Percentiles rank a stretch among this genome's conserved stretches.
These are phyloP conservation scores for Silurus asotus DNA, from an alignment of 2,113 vertebrate genomes.

Conservation along the genomic window DNA sequence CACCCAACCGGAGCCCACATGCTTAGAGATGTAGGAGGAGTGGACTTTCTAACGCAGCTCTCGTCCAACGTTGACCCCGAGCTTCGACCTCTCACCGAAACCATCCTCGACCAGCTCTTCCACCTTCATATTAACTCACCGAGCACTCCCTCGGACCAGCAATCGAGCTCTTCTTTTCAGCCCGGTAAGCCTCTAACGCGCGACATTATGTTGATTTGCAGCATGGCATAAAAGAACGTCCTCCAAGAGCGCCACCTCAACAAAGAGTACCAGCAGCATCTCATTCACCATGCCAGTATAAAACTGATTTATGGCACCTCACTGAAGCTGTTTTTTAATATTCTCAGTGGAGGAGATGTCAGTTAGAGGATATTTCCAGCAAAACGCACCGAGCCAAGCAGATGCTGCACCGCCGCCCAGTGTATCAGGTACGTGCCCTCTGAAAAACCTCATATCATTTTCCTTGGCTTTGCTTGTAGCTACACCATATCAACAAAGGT, in stretches of 20 bases:
- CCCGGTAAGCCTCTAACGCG: constrained; percentile 65
- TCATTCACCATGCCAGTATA: constrained; percentile 13
- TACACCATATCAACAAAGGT: no score
- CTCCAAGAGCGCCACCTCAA: neutral
- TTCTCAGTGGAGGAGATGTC: constrained; percentile 64
- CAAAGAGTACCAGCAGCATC: constrained; percentile 8
- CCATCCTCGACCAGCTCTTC: constrained; percentile 88
- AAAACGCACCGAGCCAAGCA: constrained; percentile 60
- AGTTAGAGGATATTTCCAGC: constrained; percentile 83
- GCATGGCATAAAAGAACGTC: neutral
- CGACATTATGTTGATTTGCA: neutral
- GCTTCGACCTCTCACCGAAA: constrained; percentile 83
- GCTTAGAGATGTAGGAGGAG: constrained; percentile 85
- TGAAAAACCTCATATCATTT: neutral
- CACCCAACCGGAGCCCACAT: constrained; percentile 83
- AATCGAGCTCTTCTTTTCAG: constrained; percentile 54
- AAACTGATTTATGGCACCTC: constrained; percentile 34
- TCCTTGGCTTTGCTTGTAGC: no score
- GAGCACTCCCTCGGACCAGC: constrained; percentile 59
- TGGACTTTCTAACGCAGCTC: constrained; percentile 92
- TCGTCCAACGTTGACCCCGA: constrained; percentile 80
- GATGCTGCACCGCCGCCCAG: constrained; percentile 68
- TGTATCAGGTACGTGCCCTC: constrained; percentile 71
- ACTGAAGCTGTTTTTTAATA: constrained; percentile 38
- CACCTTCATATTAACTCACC: constrained; percentile 76